Evolutionary conservation across 1,140 invertebrate genomes (phyloP).

Genomic region (Mamestra configurata): DNA sequence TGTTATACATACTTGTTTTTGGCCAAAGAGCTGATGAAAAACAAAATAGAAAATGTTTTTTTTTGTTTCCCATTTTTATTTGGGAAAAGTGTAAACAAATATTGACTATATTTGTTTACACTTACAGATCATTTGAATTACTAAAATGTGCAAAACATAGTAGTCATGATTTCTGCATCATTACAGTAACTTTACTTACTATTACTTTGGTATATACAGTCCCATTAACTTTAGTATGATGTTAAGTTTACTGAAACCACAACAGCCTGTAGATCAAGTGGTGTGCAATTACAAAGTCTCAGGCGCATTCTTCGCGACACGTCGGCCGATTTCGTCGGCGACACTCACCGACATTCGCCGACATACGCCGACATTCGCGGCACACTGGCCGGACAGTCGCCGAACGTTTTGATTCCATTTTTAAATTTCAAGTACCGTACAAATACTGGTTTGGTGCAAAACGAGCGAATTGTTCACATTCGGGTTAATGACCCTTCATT

Average conservation of each 20-base stretch:
- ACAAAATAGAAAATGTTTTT: too few species aligned
- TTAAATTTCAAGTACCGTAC: conserved; percentile 52
- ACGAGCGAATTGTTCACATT: conserved; percentile 6
- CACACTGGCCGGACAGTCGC: conserved; percentile 17
- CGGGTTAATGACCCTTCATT: conserved; percentile 35
- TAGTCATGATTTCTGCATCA: too few species aligned
- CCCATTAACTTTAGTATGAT: too few species aligned
- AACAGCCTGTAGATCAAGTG: conserved; percentile 68
- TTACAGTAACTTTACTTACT: too few species aligned
- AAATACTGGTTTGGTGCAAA: conserved; percentile 42
- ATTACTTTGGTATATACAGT: too few species aligned
- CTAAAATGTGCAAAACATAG: too few species aligned
- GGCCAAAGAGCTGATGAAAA: too few species aligned
- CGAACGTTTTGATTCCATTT: conserved; percentile 50
- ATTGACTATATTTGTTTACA: too few species aligned
- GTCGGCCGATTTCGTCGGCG: conserved; percentile 61
- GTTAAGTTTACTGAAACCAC: background rate
- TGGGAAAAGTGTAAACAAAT: too few species aligned
- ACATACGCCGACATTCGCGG: conserved; percentile 9
- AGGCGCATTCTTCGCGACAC: conserved; percentile 79
- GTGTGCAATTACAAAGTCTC: conserved; percentile 69
- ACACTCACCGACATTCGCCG: conserved; percentile 12
- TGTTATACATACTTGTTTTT: too few species aligned
- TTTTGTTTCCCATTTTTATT: too few species aligned
- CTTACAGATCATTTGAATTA: too few species aligned